Percentiles rank a stretch among this genome's conserved stretches.
Conservation (phyloP, 2,888 invertebrate species). For the Ligdia adustata region DNA sequence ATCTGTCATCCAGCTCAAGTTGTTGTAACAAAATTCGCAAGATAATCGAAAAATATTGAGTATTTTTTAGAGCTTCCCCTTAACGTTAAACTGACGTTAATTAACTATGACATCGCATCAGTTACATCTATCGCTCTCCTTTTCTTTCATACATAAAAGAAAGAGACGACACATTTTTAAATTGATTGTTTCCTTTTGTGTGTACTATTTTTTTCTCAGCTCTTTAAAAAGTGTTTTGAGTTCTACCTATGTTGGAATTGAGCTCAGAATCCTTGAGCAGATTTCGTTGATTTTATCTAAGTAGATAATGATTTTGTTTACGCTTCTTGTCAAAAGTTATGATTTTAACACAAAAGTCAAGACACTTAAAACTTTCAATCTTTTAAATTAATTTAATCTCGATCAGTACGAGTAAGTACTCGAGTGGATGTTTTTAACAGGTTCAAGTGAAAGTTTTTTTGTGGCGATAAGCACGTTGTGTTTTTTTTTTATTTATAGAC, state of each 20-base stretch:
- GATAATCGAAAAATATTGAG: neutral
- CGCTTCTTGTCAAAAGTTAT: constrained; percentile 33
- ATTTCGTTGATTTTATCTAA: constrained; percentile 7
- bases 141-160: constrained; percentile 38
- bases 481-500: too few relatives aligned
- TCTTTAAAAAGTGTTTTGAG: too few relatives aligned
- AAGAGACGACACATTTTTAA: constrained; percentile 42
- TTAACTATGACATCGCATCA: constrained; percentile 73
- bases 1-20: too few relatives aligned
- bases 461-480: too few relatives aligned
- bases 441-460: too few relatives aligned
- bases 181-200: constrained; percentile 60
- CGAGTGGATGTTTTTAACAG: too few relatives aligned
- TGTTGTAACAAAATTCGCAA: neutral
- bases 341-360: constrained; percentile 31
- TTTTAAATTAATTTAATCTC: constrained; percentile 15
- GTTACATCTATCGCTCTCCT: constrained; percentile 55
- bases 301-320: constrained; percentile 33
- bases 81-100: constrained; percentile 65
- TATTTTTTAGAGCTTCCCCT: constrained; percentile 47
- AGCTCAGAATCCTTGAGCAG: constrained; percentile 12
- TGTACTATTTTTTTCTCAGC: constrained; percentile 14
- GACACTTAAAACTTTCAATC: constrained; percentile 16
- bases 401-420: constrained; percentile 3
- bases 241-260: too few relatives aligned